Evolutionary conservation across 2,888 invertebrate genomes (phyloP).

Genomic region (Chaetogeoica ovagalla): DNA sequence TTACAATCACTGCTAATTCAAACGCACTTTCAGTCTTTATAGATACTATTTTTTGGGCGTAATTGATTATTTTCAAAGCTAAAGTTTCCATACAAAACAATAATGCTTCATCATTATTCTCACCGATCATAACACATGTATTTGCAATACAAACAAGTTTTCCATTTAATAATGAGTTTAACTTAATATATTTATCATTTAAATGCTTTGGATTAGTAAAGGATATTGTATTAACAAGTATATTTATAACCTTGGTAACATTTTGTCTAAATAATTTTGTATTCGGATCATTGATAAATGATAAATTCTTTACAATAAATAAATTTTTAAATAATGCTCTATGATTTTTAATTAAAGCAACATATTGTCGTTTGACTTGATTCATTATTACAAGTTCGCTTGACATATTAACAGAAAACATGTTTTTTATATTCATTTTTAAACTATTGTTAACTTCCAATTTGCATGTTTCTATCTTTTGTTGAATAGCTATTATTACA

Average conservation of each 20-base stretch:
- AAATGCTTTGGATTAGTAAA: slow-evolving; percentile 74
- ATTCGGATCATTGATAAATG: slow-evolving; percentile 25
- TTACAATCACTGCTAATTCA: slow-evolving; percentile 77
- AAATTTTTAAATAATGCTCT: slow-evolving; percentile 17
- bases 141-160: slow-evolving; percentile 33
- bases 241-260: slow-evolving; percentile 67
- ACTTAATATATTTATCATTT: slow-evolving; percentile 74
- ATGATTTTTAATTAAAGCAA: slow-evolving; percentile 32
- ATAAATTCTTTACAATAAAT: background rate
- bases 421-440: background rate
- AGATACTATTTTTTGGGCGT: slow-evolving; percentile 82
- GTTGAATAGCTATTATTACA: background rate
- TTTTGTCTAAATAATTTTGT: slow-evolving; percentile 38
- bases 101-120: slow-evolving; percentile 13
- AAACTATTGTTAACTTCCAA: background rate
- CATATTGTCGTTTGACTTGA: slow-evolving; percentile 23
- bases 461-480: background rate
- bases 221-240: slow-evolving; percentile 84
- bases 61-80: slow-evolving; percentile 60
- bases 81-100: slow-evolving; percentile 41
- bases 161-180: slow-evolving; percentile 66
- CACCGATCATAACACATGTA: slow-evolving; percentile 28
- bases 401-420: slow-evolving; percentile 27
- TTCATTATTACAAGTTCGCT: background rate
- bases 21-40: slow-evolving; percentile 85